Conservation (phyloP, 2,113 vertebrate genomes). For the Nannospalax galili region DNA sequence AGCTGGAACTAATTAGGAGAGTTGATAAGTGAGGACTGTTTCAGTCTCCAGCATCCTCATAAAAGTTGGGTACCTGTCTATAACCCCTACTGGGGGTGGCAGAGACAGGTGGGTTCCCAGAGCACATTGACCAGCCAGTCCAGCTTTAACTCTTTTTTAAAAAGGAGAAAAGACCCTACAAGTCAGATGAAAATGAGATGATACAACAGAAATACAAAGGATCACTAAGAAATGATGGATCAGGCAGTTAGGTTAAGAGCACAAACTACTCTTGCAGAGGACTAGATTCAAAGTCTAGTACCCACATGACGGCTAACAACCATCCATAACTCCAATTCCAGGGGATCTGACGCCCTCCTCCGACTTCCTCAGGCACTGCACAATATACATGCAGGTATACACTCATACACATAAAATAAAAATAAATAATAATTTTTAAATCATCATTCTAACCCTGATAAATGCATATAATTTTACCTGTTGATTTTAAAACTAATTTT, state of each 20-base stretch:
- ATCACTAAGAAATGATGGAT: too few relatives aligned
- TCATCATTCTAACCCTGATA: background rate
- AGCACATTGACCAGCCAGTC: background rate
- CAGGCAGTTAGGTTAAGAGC: too few relatives aligned
- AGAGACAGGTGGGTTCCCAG: background rate
- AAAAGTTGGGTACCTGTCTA: background rate
- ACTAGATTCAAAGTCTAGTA: too few relatives aligned
- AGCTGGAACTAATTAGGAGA: too few relatives aligned
- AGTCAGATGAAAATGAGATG: background rate
- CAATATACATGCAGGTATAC: too few relatives aligned
- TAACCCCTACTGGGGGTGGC: background rate
- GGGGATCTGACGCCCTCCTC: too few relatives aligned
- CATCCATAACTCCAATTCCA: too few relatives aligned
- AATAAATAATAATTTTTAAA: background rate
- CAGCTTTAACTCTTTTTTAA: background rate
- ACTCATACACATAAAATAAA: too few relatives aligned
- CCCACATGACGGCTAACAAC: too few relatives aligned
- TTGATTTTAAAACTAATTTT: background rate
- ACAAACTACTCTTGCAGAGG: too few relatives aligned
- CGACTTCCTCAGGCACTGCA: too few relatives aligned
- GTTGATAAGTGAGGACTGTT: too few relatives aligned
- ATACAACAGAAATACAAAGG: background rate
- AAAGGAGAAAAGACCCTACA: background rate
- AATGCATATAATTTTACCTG: background rate
- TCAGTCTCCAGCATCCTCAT: background rate